Conservation (phyloP, 2,797 vertebrate species). For the Chromobotia macracanthus region DNA sequence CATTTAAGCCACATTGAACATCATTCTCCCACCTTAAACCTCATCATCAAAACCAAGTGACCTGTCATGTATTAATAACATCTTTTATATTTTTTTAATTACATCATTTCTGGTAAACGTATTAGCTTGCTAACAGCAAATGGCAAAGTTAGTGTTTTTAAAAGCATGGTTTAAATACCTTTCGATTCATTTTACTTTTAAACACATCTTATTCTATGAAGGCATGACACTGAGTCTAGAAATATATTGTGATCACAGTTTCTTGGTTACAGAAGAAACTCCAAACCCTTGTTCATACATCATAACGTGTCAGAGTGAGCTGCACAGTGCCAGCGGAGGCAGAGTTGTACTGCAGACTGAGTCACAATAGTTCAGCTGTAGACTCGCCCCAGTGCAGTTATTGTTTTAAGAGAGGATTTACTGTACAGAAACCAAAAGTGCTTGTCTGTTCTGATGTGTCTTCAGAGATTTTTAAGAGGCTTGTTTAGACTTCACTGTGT, state of each 20-base stretch:
- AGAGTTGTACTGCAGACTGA: constrained; percentile 29
- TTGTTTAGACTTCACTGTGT: constrained; percentile 1
- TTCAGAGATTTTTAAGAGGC: constrained; percentile 2
- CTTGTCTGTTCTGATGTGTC: constrained; percentile 41
- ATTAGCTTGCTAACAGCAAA: too few species aligned
- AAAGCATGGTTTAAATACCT: background rate
- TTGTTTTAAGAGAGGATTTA: constrained; percentile 32
- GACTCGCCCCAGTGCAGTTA: constrained; percentile 18
- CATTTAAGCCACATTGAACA: too few species aligned
- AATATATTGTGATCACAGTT: background rate
- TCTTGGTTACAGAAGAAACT: background rate
- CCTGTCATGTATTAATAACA: too few species aligned
- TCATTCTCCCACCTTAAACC: too few species aligned
- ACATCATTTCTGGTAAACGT: too few species aligned
- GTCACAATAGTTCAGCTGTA: constrained; percentile 45
- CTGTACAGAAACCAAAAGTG: constrained; percentile 36
- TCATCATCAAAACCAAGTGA: too few species aligned
- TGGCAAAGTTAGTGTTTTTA: too few species aligned
- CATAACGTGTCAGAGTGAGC: constrained; percentile 15
- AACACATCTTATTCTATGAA: background rate
- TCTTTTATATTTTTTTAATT: too few species aligned
- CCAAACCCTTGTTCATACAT: background rate
- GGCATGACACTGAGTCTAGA: background rate
- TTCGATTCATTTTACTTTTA: background rate
- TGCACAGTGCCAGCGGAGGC: background rate